Evolutionary conservation across 2,113 vertebrate genomes (phyloP).

Genomic region (Struthidea cinerea): DNA sequence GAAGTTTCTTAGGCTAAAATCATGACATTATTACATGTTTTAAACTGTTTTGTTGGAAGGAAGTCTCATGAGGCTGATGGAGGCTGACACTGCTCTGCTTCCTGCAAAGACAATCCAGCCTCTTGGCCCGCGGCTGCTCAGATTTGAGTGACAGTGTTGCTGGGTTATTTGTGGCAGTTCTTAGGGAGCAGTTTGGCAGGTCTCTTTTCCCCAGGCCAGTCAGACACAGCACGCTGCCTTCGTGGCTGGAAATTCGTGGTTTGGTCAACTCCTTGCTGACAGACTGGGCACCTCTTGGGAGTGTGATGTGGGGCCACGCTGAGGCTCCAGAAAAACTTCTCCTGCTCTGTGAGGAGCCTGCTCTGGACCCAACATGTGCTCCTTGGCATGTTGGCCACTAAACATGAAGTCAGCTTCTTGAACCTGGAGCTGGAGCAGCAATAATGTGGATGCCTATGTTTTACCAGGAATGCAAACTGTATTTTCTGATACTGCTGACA

Average conservation of each 20-base stretch:
- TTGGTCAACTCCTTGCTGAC: neutral
- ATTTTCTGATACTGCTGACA: neutral
- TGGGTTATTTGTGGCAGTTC: neutral
- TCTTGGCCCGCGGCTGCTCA: neutral
- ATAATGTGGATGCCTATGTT: neutral
- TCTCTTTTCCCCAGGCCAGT: neutral
- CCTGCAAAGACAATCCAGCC: neutral
- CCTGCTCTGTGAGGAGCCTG: neutral
- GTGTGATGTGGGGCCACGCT: neutral
- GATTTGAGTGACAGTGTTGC: neutral
- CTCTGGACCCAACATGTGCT: accelerated
- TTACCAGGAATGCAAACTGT: neutral
- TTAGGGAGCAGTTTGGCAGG: neutral
- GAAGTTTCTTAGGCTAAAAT: neutral
- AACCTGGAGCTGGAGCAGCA: neutral
- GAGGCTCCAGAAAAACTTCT: neutral
- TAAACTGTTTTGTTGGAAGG: neutral
- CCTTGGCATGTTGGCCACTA: neutral
- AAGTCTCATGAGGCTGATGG: neutral
- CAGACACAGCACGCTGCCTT: neutral
- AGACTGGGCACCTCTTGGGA: neutral
- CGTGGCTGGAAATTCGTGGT: neutral
- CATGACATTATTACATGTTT: neutral
- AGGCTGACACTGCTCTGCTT: neutral
- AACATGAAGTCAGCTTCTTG: neutral